Conservation (phyloP, 2,888 invertebrate genomes). For the Mesorhabditis sp. region DNA sequence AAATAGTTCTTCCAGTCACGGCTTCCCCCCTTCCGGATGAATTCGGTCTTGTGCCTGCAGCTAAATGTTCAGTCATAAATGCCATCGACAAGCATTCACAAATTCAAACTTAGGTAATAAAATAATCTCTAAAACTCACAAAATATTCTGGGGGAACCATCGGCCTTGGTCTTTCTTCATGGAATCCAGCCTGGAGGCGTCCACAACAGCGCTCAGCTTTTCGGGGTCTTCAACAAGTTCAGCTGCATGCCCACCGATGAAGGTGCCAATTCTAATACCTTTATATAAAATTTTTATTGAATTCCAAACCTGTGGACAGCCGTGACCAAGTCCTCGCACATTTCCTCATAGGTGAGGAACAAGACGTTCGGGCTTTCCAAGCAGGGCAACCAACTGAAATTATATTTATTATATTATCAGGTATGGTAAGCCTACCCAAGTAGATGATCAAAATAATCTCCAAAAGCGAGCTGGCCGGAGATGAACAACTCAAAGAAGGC, state of each 20-base stretch:
- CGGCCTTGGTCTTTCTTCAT: conserved; percentile 55
- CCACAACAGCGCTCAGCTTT: conserved; percentile 36
- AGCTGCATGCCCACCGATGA: conserved; percentile 47
- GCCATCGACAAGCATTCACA: neutral
- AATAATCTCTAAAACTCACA: conserved; percentile 18
- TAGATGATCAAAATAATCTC: conserved; percentile 54
- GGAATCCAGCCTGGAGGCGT: conserved; percentile 45
- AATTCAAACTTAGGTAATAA: neutral
- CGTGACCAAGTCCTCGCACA: conserved; percentile 40
- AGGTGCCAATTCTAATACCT: conserved; percentile 32
- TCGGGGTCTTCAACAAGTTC: conserved; percentile 36
- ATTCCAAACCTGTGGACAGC: conserved; percentile 32
- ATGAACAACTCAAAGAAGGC: conserved; percentile 53
- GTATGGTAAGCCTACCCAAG: conserved; percentile 9
- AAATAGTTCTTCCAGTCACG: conserved; percentile 57
- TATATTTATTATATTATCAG: neutral
- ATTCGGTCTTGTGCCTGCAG: conserved; percentile 44
- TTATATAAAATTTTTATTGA: neutral
- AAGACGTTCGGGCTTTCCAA: conserved; percentile 47
- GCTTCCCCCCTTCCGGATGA: conserved; percentile 54
- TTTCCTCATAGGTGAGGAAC: conserved; percentile 53
- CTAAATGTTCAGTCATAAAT: neutral
- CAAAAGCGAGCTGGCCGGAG: conserved; percentile 47
- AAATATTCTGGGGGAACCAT: conserved; percentile 49
- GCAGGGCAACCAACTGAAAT: conserved; percentile 40